phyloP scores from a whole-genome alignment of 2,888 invertebrate genomes.

The Apodemia duryi region DNA sequence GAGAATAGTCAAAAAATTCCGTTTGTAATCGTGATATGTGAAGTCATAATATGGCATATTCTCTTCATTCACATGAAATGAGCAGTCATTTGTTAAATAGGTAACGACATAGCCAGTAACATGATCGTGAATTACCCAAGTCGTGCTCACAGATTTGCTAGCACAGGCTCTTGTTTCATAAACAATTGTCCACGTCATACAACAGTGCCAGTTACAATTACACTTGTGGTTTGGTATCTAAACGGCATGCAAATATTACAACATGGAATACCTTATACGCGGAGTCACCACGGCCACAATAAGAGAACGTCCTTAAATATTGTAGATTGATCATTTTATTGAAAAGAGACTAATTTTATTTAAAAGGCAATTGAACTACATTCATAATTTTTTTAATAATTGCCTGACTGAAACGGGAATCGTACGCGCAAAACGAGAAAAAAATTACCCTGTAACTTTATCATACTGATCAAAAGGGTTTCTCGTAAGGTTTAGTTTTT shows the following conservation, averaged over 20 bases:
- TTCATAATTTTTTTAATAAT: too few species aligned
- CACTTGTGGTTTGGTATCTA: constrained; percentile 17
- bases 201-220: background rate
- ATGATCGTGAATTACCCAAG: constrained; percentile 24
- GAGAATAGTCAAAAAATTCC: background rate
- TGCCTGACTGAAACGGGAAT: too few species aligned
- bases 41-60: background rate
- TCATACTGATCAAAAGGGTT: too few species aligned
- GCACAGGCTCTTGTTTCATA: constrained; percentile 18
- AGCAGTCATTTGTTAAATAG: background rate
- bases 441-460: too few species aligned
- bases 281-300: too few species aligned
- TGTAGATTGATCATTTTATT: too few species aligned
- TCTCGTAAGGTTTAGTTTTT: too few species aligned
- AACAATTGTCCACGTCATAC: constrained; percentile 16
- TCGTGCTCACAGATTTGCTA: constrained; percentile 27
- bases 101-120: constrained; percentile 4
- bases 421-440: too few species aligned
- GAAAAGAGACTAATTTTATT: too few species aligned
- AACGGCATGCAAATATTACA: background rate
- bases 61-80: background rate
- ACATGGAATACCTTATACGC: too few species aligned
- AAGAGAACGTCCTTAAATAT: too few species aligned
- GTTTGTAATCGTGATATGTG: background rate
- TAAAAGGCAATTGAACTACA: too few species aligned